Conservation (phyloP, 2,113 vertebrate genomes). For the Egretta garzetta region DNA sequence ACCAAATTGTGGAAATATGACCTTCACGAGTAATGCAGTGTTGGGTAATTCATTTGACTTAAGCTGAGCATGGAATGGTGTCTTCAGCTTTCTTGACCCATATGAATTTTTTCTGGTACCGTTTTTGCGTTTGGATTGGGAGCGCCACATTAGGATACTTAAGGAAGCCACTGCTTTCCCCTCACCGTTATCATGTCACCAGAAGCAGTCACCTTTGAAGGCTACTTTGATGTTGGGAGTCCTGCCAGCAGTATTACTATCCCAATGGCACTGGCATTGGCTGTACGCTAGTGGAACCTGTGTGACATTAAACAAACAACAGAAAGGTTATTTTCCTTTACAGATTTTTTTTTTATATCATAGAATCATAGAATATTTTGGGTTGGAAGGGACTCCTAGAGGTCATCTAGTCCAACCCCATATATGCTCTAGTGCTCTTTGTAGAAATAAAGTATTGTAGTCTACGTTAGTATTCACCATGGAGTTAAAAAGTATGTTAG, state of each 20-base stretch:
- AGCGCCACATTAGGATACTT: not conserved
- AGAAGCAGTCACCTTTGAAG: not conserved
- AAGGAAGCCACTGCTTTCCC: not conserved
- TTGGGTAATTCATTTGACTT: not conserved
- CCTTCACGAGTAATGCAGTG: not conserved
- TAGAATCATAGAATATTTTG: too few species aligned
- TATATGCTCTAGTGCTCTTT: not conserved
- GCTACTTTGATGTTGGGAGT: not conserved
- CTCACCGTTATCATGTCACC: not conserved
- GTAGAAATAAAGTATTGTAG: not conserved
- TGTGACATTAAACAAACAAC: not conserved
- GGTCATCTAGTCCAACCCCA: too few species aligned
- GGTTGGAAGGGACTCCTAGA: too few species aligned
- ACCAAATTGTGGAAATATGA: not conserved
- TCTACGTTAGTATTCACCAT: not conserved
- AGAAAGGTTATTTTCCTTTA: not conserved
- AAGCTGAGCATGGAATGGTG: not conserved
- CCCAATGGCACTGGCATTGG: not conserved
- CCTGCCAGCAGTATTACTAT: not conserved
- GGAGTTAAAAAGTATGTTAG: not conserved
- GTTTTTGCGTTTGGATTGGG: not conserved
- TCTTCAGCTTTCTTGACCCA: not conserved
- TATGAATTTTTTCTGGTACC: not conserved
- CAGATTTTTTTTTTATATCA: not conserved
- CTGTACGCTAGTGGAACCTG: not conserved